phyloP scores from a whole-genome alignment of 2,113 vertebrate genomes.

The Odontophorus gujanensis region DNA sequence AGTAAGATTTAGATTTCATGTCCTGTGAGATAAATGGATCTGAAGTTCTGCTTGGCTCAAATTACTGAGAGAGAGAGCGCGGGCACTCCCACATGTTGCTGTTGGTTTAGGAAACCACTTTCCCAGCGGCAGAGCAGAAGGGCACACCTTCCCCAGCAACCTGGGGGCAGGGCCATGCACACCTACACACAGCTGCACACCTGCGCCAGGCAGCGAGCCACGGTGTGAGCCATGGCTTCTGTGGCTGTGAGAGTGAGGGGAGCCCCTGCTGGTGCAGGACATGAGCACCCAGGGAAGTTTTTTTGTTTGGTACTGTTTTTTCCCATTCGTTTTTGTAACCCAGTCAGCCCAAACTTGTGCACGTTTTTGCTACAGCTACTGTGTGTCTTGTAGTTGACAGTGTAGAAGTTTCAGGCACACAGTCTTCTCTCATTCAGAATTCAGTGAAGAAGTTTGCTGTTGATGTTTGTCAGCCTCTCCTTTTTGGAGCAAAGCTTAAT shows the following conservation, averaged over 20 bases:
- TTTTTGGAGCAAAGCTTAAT: background rate
- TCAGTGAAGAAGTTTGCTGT: background rate
- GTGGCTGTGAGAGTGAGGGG: background rate
- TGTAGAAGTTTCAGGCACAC: background rate
- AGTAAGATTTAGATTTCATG: background rate
- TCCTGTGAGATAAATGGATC: background rate
- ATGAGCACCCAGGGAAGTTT: background rate
- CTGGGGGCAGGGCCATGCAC: background rate
- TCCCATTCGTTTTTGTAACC: background rate
- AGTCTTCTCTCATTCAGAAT: background rate
- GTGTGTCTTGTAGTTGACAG: background rate
- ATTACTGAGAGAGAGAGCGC: background rate
- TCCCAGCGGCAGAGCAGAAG: background rate
- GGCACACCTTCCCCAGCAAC: background rate
- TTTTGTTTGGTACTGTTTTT: background rate
- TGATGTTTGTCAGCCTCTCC: background rate
- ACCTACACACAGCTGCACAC: background rate
- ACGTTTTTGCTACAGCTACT: background rate
- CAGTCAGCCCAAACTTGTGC: background rate
- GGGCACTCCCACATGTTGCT: background rate
- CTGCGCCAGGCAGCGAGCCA: background rate
- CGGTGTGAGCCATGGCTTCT: background rate
- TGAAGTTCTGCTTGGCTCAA: background rate
- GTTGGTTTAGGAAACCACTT: background rate
- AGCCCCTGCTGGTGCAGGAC: background rate